A percentile compares a stretch with the other conserved stretches of the same genome.
Conservation (phyloP, 2,888 invertebrate genomes). For the Augiades crinisus region DNA sequence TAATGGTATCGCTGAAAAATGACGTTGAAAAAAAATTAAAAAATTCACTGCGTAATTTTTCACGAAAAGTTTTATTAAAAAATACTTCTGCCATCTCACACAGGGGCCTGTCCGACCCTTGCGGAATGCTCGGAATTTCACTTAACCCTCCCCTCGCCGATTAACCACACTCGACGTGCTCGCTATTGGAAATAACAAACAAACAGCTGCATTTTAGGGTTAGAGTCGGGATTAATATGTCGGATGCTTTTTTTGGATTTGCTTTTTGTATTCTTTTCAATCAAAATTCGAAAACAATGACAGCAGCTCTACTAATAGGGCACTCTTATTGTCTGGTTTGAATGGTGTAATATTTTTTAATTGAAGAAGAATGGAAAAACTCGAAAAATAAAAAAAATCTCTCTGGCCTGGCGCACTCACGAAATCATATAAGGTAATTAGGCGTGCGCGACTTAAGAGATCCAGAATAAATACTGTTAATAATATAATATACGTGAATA, state of each 20-base stretch:
- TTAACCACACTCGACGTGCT: conserved; percentile 28
- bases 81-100: conserved; percentile 11
- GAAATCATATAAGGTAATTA: too few species aligned
- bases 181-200: conserved; percentile 25
- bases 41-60: too few species aligned
- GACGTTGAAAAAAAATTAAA: too few species aligned
- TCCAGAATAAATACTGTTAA: too few species aligned
- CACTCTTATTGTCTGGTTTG: too few species aligned
- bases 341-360: too few species aligned
- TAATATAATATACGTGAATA: too few species aligned
- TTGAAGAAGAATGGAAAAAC: too few species aligned
- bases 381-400: background rate
- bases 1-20: too few species aligned
- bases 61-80: conserved; percentile 1
- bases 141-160: conserved; percentile 27
- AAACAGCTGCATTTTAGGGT: conserved; percentile 26
- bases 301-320: too few species aligned
- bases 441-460: too few species aligned
- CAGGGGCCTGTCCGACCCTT: conserved; percentile 32
- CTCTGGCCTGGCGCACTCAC: too few species aligned
- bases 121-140: conserved; percentile 27
- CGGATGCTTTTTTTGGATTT: background rate
- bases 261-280: background rate
- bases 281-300: background rate
- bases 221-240: conserved; percentile 22